phyloP scores from a whole-genome alignment of 1,140 invertebrate species.

The Schlechtendalia chinensis region DNA sequence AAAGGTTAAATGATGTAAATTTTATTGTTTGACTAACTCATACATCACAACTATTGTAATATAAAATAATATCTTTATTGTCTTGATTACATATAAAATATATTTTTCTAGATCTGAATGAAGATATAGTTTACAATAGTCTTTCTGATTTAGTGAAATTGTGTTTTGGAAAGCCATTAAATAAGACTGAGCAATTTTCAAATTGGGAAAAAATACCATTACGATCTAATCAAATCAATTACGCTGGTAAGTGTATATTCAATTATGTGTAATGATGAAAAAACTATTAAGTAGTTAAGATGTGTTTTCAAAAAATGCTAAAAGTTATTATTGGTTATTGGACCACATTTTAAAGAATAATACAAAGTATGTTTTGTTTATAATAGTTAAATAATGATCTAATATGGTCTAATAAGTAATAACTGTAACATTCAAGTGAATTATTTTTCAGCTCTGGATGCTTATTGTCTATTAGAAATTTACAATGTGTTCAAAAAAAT shows the following conservation, averaged over 20 bases:
- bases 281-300: too few relatives aligned
- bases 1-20: too few relatives aligned
- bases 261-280: too few relatives aligned
- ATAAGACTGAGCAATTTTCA: slow-evolving; percentile 82
- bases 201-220: slow-evolving; percentile 83
- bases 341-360: too few relatives aligned
- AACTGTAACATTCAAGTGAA: background rate
- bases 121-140: slow-evolving; percentile 56
- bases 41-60: too few relatives aligned
- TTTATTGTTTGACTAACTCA: too few relatives aligned
- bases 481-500: slow-evolving; percentile 63
- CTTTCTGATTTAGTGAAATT: slow-evolving; percentile 70
- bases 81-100: background rate
- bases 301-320: too few relatives aligned
- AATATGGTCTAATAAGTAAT: background rate
- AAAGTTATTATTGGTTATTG: too few relatives aligned
- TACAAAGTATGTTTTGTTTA: background rate
- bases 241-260: slow-evolving; percentile 64
- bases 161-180: slow-evolving; percentile 70
- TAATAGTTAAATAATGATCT: background rate
- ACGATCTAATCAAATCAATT: slow-evolving; percentile 69
- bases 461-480: slow-evolving; percentile 69
- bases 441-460: slow-evolving; percentile 61
- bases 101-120: slow-evolving; percentile 49
- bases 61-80: too few relatives aligned